Conservation (phyloP, 2,888 invertebrate genomes). For the Lacanobia oleracea region DNA sequence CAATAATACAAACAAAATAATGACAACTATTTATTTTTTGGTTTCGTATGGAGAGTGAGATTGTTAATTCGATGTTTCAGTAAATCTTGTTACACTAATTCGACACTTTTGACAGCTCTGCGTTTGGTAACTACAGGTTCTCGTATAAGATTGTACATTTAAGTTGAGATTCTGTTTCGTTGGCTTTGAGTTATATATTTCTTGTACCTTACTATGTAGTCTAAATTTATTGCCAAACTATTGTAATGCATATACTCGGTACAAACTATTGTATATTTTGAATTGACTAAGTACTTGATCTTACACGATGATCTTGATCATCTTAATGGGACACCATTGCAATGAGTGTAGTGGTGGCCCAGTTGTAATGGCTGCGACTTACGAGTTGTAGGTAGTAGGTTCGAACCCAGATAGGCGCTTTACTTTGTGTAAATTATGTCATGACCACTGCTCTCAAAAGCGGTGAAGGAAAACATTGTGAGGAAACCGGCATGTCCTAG, state of each 20-base stretch:
- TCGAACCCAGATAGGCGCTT: no score
- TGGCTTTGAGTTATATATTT: not conserved
- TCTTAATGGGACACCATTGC: no score
- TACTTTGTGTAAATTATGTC: no score
- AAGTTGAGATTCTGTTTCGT: not conserved
- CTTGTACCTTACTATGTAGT: no score
- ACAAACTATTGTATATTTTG: not conserved
- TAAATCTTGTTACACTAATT: constrained; percentile 32
- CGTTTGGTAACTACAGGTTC: not conserved
- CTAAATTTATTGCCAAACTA: not conserved
- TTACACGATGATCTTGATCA: no score
- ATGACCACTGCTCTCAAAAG: no score
- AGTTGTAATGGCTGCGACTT: no score
- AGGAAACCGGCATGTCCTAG: no score
- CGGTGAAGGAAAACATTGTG: no score
- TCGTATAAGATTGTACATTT: no score
- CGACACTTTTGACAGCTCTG: not conserved
- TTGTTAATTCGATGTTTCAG: constrained; percentile 25
- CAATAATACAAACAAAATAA: constrained; percentile 52
- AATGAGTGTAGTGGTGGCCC: no score
- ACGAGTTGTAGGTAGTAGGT: no score
- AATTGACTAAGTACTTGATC: not conserved
- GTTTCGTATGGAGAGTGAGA: constrained; percentile 23
- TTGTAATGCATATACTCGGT: not conserved
- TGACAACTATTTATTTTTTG: constrained; percentile 37